Evolutionary conservation across 2,797 vertebrate genomes (phyloP), one percentile per base, ranked within the genome.

Genomic region (Chloroceryle amazona): DNA sequence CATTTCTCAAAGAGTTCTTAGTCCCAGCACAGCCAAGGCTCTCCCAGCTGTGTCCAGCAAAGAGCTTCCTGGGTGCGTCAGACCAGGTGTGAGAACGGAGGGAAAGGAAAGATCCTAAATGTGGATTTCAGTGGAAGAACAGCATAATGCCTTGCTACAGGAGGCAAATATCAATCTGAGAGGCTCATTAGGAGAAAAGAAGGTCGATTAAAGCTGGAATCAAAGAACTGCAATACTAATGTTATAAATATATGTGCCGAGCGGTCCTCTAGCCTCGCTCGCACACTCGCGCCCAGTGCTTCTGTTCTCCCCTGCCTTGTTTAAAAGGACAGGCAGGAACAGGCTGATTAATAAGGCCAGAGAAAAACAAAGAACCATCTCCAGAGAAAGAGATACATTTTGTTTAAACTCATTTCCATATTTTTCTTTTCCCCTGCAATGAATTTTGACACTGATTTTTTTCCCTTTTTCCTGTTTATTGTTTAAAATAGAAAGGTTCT

Each of bases 171-270:
- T 67, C 75, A 87, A 41, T 18, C 92, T 9, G 70, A 90, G 92
- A 17, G 13, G 66, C 82, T 92, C 88, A 2, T 93, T 68, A 94
- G 81, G 70, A 80, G 90, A 26, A 63, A 81, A 91, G 76, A 85
- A 90, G 73, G 55, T 17, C 35, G 37, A 90, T 92, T 90, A 96
- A 90, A 92, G 79, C 79, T 70, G 63, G 71, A 87, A 87, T 82
- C 81, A 85, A 70, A 91, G 81, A 91, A 11, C 61, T 86, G 91
- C 87, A 80, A 22, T 31, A 73, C 52, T 80, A 73, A 87, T 76
- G 84, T 52, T 73, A 82, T 25, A 89, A 93, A 86, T 46, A 18
- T 18, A 82, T 63, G 94, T 82, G 86, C 71, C 85, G 73, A 88
- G 55, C 19, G 94, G 35, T 89, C 35, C 93, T 82, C 84, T 7